phyloP scores from a whole-genome alignment of 2,888 invertebrate species.

The Labia minor region DNA sequence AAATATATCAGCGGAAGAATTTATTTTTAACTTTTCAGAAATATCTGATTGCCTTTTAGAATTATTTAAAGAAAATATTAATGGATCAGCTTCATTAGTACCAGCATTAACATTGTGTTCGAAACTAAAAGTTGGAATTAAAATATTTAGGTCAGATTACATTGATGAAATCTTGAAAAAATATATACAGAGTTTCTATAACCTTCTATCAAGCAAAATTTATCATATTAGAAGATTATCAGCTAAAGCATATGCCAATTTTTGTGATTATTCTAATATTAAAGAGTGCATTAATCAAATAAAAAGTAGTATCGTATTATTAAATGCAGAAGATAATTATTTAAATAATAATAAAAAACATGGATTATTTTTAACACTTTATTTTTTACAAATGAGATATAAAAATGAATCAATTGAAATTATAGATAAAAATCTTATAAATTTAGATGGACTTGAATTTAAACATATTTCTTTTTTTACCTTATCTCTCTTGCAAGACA shows the following conservation, averaged over 20 bases:
- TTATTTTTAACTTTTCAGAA: conserved; percentile 39
- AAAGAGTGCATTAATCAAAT: background rate
- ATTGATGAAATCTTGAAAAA: conserved; percentile 24
- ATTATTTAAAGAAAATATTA: conserved; percentile 29
- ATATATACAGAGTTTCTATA: conserved; percentile 23
- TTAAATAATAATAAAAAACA: conserved; percentile 31
- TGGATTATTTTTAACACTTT: conserved; percentile 31
- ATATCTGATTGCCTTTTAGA: conserved; percentile 34
- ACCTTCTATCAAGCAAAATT: conserved; percentile 30
- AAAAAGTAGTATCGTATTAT: background rate
- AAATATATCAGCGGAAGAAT: conserved; percentile 39
- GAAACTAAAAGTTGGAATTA: conserved; percentile 33
- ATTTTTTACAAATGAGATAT: conserved; percentile 29
- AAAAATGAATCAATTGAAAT: background rate
- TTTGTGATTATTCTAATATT: conserved; percentile 29
- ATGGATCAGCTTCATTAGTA: conserved; percentile 20
- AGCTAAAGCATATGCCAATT: conserved; percentile 33
- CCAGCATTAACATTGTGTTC: conserved; percentile 27
- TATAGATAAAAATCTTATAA: background rate
- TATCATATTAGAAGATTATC: conserved; percentile 32
- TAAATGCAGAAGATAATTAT: background rate
- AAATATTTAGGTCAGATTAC: conserved; percentile 28
- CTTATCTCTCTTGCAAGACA: background rate
- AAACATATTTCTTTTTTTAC: background rate
- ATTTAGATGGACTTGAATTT: background rate